Evolutionary conservation across 2,888 invertebrate species (phyloP).

Genomic region (Coleophora flavipennella): DNA sequence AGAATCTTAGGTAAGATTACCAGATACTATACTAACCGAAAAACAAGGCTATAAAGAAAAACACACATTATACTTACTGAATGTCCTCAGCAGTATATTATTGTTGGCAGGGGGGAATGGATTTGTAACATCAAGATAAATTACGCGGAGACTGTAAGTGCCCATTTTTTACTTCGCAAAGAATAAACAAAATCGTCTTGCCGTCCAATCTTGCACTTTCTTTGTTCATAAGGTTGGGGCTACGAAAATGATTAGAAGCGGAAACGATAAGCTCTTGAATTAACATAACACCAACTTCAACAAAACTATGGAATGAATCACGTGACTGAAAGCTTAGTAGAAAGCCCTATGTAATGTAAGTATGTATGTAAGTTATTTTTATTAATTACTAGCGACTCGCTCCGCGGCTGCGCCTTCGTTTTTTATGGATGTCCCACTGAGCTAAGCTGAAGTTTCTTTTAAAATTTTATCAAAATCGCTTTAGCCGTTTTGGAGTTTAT

Average conservation of each 20-base stretch:
- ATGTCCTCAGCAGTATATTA: neutral
- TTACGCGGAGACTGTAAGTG: conserved; percentile 13
- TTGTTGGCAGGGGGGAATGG: neutral
- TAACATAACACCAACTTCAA: too few relatives aligned
- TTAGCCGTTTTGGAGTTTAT: too few relatives aligned
- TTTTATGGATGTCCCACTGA: neutral
- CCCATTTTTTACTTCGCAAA: conserved; percentile 28
- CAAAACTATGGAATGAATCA: neutral
- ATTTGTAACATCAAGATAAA: conserved; percentile 9
- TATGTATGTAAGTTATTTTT: neutral
- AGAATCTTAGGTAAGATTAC: too few relatives aligned
- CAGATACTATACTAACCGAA: too few relatives aligned
- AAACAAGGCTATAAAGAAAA: too few relatives aligned
- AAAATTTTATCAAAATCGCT: too few relatives aligned
- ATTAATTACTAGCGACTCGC: neutral
- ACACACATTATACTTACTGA: too few relatives aligned
- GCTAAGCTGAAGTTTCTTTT: too few relatives aligned
- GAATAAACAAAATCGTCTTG: conserved; percentile 33
- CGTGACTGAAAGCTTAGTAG: neutral
- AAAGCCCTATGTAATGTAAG: neutral
- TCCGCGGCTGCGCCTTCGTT: neutral
- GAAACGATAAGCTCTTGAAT: too few relatives aligned
- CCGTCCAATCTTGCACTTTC: conserved; percentile 27
- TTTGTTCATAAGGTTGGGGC: conserved; percentile 23
- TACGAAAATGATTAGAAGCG: conserved; percentile 9